Conservation (phyloP, 1,140 invertebrate genomes). For the Rhagoletis pomonella region DNA sequence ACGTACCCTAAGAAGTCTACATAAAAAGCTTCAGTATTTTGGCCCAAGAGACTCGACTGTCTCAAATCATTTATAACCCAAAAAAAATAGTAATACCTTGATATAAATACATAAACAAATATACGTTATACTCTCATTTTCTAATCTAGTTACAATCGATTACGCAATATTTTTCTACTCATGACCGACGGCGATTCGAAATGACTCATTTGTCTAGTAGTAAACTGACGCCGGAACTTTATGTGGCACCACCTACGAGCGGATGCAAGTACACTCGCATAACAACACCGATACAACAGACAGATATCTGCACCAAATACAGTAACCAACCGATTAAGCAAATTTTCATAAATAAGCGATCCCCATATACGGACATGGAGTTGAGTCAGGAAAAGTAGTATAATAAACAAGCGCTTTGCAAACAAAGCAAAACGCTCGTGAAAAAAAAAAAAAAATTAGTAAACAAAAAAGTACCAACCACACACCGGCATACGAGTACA, state of each 20-base stretch:
- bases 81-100: too few species aligned
- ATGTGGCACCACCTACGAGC: background rate
- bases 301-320: background rate
- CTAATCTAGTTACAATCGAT: too few species aligned
- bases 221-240: background rate
- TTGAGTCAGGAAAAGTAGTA: conserved; percentile 16
- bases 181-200: background rate
- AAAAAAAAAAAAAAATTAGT: background rate
- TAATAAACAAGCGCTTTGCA: background rate
- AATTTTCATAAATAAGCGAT: background rate
- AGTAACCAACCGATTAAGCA: background rate
- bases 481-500: background rate
- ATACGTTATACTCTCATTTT: too few species aligned
- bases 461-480: background rate
- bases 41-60: too few species aligned
- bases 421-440: background rate
- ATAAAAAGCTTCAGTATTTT: too few species aligned
- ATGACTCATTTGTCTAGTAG: background rate
- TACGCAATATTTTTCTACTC: too few species aligned
- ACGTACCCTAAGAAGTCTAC: too few species aligned
- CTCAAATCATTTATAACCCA: too few species aligned
- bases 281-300: background rate
- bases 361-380: background rate
- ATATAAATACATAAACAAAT: too few species aligned
- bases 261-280: background rate